Evolutionary conservation across 2,113 vertebrate species (phyloP).

Genomic region (Malurus alboscapulatus): DNA sequence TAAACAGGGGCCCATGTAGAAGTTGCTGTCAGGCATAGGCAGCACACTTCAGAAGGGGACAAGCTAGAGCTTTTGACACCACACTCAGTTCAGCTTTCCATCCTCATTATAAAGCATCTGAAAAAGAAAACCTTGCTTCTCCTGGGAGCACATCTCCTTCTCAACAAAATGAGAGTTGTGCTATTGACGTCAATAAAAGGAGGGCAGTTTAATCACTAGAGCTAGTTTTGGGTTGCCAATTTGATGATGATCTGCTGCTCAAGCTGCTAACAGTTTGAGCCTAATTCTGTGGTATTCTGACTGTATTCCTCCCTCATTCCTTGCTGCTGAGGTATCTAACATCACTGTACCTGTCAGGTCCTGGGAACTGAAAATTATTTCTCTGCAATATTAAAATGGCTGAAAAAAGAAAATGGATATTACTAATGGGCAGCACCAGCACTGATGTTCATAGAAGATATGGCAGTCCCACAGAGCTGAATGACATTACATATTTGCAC

Average conservation of each 20-base stretch:
- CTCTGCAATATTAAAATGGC: neutral
- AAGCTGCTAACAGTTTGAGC: neutral
- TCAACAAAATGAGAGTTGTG: neutral
- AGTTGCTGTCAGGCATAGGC: neutral
- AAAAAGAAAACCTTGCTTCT: neutral
- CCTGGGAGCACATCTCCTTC: neutral
- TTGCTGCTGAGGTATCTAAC: neutral
- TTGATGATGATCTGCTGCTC: neutral
- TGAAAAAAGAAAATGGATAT: neutral
- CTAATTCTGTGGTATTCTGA: neutral
- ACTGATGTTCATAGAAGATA: neutral
- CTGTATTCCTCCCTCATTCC: neutral
- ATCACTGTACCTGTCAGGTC: neutral
- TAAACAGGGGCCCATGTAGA: neutral
- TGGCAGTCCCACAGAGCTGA: neutral
- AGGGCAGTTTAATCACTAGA: neutral
- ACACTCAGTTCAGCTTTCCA: neutral
- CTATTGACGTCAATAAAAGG: accelerated
- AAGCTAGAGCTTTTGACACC: neutral
- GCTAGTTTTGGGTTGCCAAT: neutral
- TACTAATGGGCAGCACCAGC: neutral
- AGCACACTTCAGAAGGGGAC: neutral
- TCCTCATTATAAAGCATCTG: neutral
- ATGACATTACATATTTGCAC: neutral
- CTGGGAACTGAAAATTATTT: neutral